Evolutionary conservation across 2,113 vertebrate species (phyloP).

Genomic region (Stegostoma tigrinum): DNA sequence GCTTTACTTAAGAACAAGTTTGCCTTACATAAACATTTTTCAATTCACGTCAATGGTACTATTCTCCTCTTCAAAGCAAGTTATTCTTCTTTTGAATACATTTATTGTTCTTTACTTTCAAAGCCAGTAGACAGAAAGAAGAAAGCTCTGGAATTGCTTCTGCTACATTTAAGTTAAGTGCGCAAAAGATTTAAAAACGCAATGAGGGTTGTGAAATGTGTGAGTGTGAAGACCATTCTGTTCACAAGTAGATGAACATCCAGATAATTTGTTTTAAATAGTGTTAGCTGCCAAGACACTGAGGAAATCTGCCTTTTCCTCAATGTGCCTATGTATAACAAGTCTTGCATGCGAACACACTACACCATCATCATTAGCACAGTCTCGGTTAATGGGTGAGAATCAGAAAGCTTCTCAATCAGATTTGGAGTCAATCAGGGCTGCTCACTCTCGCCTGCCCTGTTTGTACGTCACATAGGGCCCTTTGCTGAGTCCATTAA

Average conservation of each 20-base stretch:
- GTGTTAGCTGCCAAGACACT: background rate
- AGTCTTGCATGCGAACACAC: too few relatives aligned
- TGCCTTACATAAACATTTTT: background rate
- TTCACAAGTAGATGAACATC: background rate
- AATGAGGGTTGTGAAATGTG: background rate
- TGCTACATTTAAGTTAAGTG: background rate
- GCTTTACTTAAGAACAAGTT: background rate
- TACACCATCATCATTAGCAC: too few relatives aligned
- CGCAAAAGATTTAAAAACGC: background rate
- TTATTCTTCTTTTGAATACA: background rate
- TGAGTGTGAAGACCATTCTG: background rate
- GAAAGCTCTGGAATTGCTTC: too few relatives aligned
- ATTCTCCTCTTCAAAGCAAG: background rate
- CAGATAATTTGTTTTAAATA: background rate
- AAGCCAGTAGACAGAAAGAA: background rate
- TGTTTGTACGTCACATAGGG: too few relatives aligned
- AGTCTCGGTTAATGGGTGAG: too few relatives aligned
- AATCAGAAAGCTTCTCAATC: too few relatives aligned
- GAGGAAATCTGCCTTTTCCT: background rate
- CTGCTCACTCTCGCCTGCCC: too few relatives aligned
- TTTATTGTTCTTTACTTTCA: conserved; percentile 23
- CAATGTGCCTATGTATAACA: background rate
- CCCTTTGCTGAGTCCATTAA: too few relatives aligned
- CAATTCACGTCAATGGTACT: background rate
- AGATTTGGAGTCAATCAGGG: too few relatives aligned